A percentile compares a stretch with the other conserved stretches of the same genome.
These are phyloP conservation scores for Geodia barretti DNA, from an alignment of 37 sponge, comb jelly and placozoan species.

Conservation along the genomic window DNA sequence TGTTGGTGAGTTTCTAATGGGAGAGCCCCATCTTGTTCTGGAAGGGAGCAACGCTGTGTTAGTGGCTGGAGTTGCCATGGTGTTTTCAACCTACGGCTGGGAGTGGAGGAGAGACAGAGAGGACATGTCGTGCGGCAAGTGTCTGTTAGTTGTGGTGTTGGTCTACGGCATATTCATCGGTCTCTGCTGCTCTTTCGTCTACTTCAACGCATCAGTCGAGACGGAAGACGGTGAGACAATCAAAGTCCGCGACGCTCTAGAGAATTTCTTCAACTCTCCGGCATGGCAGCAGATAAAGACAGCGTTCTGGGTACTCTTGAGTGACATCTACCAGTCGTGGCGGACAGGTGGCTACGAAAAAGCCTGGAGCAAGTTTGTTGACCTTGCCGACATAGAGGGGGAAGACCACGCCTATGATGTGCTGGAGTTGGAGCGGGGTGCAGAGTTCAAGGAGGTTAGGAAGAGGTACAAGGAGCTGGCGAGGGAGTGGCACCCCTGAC, in stretches of 20 bases:
- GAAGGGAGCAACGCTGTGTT: constrained; percentile 13
- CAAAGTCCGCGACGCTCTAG: constrained; percentile 72
- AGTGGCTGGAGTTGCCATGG: neutral
- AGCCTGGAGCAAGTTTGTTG: constrained; percentile 15
- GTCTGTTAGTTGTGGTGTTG: constrained; percentile 10
- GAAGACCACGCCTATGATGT: constrained; percentile 48
- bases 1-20: constrained; percentile 64
- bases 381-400: constrained; percentile 66
- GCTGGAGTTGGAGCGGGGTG: constrained; percentile 43
- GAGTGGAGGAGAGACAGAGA: constrained; percentile 1
- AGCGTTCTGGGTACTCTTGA: constrained; percentile 30
- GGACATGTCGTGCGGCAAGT: constrained; percentile 19
- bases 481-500: constrained; percentile 87
- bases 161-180: constrained; percentile 13
- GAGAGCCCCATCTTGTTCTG: neutral
- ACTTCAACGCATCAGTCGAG: constrained; percentile 65
- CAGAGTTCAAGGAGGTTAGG: constrained; percentile 60
- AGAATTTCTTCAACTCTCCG: constrained; percentile 74
- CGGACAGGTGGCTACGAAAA: constrained; percentile 61
- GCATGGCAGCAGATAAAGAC: constrained; percentile 77
- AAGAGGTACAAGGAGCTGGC: constrained; percentile 53
- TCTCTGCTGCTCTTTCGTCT: constrained; percentile 42
- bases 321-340: constrained; percentile 27
- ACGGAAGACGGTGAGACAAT: constrained; percentile 79
- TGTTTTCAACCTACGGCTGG: constrained; percentile 50